phyloP scores from a whole-genome alignment of 1,140 invertebrate species.

The Lepidurus arcticus region DNA sequence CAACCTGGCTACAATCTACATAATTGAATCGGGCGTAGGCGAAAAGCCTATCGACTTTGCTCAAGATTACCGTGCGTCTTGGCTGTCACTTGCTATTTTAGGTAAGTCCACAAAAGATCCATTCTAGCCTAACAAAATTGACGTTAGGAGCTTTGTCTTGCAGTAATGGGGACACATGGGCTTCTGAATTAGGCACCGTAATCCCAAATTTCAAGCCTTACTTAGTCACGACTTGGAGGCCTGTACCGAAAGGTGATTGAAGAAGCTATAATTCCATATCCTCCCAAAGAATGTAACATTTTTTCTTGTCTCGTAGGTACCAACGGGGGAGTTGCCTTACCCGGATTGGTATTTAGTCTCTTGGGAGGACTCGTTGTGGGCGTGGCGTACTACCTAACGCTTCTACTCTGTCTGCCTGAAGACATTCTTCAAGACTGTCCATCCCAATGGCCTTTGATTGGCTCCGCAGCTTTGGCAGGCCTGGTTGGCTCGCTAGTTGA shows the following conservation, averaged over 20 bases:
- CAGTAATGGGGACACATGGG: slow-evolving; percentile 85
- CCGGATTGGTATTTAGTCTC: slow-evolving; percentile 64
- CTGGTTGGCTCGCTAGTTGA: slow-evolving; percentile 75
- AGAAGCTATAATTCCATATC: background rate
- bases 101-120: slow-evolving; percentile 47
- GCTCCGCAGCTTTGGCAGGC: slow-evolving; percentile 63
- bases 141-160: slow-evolving; percentile 64
- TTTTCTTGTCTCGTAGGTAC: slow-evolving; percentile 54
- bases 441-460: slow-evolving; percentile 73
- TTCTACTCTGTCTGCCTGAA: slow-evolving; percentile 59
- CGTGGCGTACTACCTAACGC: slow-evolving; percentile 61
- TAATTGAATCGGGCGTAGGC: slow-evolving; percentile 70
- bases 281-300: background rate
- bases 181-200: slow-evolving; percentile 80
- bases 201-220: slow-evolving; percentile 60
- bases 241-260: slow-evolving; percentile 64
- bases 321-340: slow-evolving; percentile 70
- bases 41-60: slow-evolving; percentile 74
- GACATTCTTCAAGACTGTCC: slow-evolving; percentile 55
- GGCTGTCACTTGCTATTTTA: slow-evolving; percentile 70
- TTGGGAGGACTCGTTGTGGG: slow-evolving; percentile 69
- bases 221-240: slow-evolving; percentile 66
- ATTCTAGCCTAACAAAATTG: slow-evolving; percentile 1
- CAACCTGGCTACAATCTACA: slow-evolving; percentile 68
- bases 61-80: slow-evolving; percentile 68